A percentile compares a stretch with the other conserved stretches of the same genome.
Evolutionary conservation across 2,888 invertebrate genomes (phyloP).

Genomic region (Andrena chrysosceles): DNA sequence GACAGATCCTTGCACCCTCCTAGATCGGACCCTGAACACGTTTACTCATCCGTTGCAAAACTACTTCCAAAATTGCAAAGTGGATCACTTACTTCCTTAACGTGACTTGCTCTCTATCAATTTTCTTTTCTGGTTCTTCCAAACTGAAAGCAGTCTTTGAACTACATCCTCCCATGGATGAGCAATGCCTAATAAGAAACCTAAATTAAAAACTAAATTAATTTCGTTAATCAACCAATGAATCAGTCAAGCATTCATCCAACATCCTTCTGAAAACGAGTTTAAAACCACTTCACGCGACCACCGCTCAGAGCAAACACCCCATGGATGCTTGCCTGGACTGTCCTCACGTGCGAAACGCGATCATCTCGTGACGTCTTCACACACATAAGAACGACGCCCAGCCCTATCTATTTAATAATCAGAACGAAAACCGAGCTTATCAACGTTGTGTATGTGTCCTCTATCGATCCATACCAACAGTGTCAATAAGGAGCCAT

Average conservation of each 20-base stretch:
- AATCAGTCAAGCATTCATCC: not conserved
- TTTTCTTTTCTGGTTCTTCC: too few relatives aligned
- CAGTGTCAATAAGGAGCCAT: constrained; percentile 60
- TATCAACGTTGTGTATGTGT: not conserved
- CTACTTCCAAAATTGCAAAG: too few relatives aligned
- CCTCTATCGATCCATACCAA: constrained; percentile 52
- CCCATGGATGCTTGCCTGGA: not conserved
- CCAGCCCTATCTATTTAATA: constrained; percentile 35
- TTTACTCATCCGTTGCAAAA: too few relatives aligned
- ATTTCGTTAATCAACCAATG: too few relatives aligned
- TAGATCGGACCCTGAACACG: too few relatives aligned
- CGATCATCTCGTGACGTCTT: constrained; percentile 23
- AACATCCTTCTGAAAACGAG: not conserved
- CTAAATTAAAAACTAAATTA: too few relatives aligned
- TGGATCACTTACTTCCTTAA: too few relatives aligned
- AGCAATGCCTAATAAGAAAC: too few relatives aligned
- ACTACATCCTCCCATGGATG: too few relatives aligned
- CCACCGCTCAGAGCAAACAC: constrained; percentile 14
- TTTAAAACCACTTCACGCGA: constrained; percentile 6
- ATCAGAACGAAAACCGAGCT: constrained; percentile 40
- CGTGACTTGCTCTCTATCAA: too few relatives aligned
- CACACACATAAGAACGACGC: constrained; percentile 17
- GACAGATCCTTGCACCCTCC: too few relatives aligned
- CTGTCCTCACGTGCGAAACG: constrained; percentile 46
- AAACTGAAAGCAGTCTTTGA: too few relatives aligned